Evolutionary conservation across 2,888 invertebrate genomes (phyloP).

Genomic region (Chromoteleia sp.): DNA sequence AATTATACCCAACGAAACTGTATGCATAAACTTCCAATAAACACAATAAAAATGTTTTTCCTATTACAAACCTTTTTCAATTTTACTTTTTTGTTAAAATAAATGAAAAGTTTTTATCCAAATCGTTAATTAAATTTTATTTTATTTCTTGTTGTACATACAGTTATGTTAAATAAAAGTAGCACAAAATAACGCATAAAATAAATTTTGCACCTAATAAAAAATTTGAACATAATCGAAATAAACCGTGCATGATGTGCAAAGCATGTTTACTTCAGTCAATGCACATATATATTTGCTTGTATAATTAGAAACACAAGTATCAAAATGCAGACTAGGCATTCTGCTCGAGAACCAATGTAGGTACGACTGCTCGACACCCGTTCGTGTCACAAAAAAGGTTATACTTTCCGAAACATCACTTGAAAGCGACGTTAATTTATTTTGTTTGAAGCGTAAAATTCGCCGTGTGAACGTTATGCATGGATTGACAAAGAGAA

Average conservation of each 20-base stretch:
- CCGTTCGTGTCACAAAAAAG: slow-evolving; percentile 10
- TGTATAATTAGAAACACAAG: slow-evolving; percentile 30
- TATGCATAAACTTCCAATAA: no score
- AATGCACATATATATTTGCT: slow-evolving; percentile 18
- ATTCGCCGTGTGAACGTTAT: background rate
- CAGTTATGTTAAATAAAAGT: no score
- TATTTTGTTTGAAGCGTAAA: background rate
- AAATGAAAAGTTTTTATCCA: no score
- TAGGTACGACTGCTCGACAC: slow-evolving; percentile 15
- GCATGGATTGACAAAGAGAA: no score
- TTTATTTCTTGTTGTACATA: no score
- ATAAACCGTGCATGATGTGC: slow-evolving; percentile 2
- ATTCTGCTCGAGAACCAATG: slow-evolving; percentile 32
- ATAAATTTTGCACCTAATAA: no score
- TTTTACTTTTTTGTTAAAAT: no score
- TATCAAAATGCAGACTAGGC: slow-evolving; percentile 30
- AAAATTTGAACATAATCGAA: slow-evolving; percentile 12
- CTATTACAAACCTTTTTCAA: no score
- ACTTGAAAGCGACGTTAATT: background rate
- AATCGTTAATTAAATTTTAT: no score
- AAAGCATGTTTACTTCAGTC: slow-evolving; percentile 27
- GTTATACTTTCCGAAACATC: slow-evolving; percentile 12
- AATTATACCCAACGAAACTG: no score
- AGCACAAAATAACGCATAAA: no score
- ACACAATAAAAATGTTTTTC: no score